A percentile compares a stretch with the other conserved stretches of the same genome.
Evolutionary conservation across 2,113 vertebrate species (phyloP).

Genomic region (Zosterops hypoxanthus): DNA sequence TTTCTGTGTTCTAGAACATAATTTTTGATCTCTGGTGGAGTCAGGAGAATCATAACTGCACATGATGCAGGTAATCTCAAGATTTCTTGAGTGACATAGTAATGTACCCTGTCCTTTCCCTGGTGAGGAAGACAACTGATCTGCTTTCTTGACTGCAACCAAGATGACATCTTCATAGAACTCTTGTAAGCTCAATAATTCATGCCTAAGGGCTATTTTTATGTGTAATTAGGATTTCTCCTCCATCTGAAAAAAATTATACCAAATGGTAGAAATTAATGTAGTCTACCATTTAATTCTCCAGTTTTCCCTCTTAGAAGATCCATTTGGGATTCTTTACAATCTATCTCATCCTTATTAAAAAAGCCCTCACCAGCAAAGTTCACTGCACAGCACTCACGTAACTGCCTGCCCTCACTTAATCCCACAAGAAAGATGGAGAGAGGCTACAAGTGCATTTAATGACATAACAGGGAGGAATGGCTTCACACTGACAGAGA

Average conservation of each 20-base stretch:
- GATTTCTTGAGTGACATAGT: neutral
- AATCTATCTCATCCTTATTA: neutral
- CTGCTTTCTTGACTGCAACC: neutral
- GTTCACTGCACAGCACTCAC: neutral
- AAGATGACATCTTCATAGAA: neutral
- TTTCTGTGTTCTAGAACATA: neutral
- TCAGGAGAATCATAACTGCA: neutral
- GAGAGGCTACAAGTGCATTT: neutral
- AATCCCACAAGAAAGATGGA: too few relatives aligned
- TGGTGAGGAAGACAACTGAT: neutral
- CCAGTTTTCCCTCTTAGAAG: neutral
- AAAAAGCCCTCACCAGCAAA: neutral
- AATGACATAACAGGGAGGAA: neutral
- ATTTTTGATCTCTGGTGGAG: neutral
- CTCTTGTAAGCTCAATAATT: neutral
- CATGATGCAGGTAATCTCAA: neutral
- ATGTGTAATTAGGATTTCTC: neutral
- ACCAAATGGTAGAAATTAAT: neutral
- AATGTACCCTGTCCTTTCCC: neutral
- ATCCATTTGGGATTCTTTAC: neutral
- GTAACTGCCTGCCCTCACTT: neutral
- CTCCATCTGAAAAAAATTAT: neutral
- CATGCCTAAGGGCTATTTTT: neutral
- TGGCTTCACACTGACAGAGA: neutral
- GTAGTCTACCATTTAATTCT: neutral